Percentiles rank a stretch among this genome's conserved stretches.
Evolutionary conservation across 2,113 vertebrate species (phyloP).

Genomic region (Neolamprologus hecqui): DNA sequence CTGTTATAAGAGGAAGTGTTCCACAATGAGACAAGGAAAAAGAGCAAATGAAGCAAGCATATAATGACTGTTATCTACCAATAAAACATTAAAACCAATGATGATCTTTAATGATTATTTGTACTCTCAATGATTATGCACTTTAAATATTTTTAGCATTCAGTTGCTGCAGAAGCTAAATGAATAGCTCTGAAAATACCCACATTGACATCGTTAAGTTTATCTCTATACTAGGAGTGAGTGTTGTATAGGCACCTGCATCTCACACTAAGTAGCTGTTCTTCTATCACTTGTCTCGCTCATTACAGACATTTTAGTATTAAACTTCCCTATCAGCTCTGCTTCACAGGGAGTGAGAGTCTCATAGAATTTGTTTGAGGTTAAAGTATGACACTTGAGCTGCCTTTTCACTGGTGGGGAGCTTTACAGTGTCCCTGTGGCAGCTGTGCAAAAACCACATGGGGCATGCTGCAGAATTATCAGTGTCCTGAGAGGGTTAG

Average conservation of each 20-base stretch:
- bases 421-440: neutral
- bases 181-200: neutral
- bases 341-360: neutral
- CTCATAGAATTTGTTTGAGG: slow-evolving; percentile 26
- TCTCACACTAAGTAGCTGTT: neutral
- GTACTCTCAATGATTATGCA: neutral
- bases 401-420: neutral
- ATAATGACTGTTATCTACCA: neutral
- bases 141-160: neutral
- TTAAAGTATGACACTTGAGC: slow-evolving; percentile 1
- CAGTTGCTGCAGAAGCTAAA: neutral
- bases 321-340: neutral
- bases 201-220: neutral
- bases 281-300: neutral
- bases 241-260: neutral
- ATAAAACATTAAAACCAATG: neutral
- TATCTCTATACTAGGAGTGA: neutral
- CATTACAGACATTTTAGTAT: slow-evolving; percentile 1
- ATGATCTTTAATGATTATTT: neutral
- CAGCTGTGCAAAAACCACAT: slow-evolving; percentile 19
- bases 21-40: neutral
- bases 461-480: slow-evolving; percentile 36
- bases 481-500: slow-evolving; percentile 30
- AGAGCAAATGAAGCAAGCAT: neutral
- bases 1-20: neutral